phyloP scores from a whole-genome alignment of 2,888 invertebrate genomes.

The Corbicula japonica region DNA sequence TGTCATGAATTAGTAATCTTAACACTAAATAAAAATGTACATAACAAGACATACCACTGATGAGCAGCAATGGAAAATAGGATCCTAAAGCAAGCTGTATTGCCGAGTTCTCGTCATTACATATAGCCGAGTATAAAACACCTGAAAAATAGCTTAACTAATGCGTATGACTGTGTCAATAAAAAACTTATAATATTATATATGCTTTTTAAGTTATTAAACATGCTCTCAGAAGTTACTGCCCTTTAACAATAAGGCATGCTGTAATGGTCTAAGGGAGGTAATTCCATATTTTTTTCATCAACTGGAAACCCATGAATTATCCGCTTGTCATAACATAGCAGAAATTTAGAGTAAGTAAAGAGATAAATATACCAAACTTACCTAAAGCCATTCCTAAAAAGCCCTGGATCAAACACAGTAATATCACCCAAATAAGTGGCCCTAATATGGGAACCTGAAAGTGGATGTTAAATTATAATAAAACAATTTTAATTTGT shows the following conservation, averaged over 20 bases:
- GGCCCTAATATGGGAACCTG: slow-evolving; percentile 96
- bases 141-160: slow-evolving; percentile 87
- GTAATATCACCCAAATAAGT: slow-evolving; percentile 93
- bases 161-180: not conserved
- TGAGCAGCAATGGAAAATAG: slow-evolving; percentile 96
- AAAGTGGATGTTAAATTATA: slow-evolving; percentile 84
- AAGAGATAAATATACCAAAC: too few species aligned
- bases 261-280: too few species aligned
- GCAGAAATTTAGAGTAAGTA: too few species aligned
- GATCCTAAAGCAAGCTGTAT: slow-evolving; percentile 97
- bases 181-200: not conserved
- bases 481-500: not conserved
- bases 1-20: too few species aligned
- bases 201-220: not conserved
- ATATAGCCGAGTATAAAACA: slow-evolving; percentile 96
- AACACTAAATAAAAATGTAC: too few species aligned
- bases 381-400: slow-evolving; percentile 98
- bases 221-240: not conserved
- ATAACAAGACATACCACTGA: slow-evolving; percentile 93
- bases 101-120: slow-evolving; percentile 96
- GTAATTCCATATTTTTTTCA: too few species aligned
- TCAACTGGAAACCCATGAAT: too few species aligned
- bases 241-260: too few species aligned
- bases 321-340: too few species aligned
- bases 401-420: slow-evolving; percentile 95